Base-by-base conservation (phyloP, 2,113 vertebrate species). In the Vicugna pacos region DNA sequence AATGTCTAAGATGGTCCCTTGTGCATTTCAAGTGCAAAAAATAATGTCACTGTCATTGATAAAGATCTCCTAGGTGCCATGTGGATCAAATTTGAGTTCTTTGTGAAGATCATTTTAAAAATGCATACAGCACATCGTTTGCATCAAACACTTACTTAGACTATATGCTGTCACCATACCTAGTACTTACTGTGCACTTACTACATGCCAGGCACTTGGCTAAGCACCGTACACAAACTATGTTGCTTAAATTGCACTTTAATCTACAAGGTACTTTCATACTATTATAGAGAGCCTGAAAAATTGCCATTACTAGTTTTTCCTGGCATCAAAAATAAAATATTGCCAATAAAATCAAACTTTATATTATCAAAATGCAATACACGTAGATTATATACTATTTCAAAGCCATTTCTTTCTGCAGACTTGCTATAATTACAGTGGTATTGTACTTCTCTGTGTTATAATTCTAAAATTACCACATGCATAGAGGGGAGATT, bases 401-500 rank as follows among this genome's bases (percentile, higher is more conserved):
- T 81, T 82, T 93, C 50, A 52, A 94, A 95, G 82, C 54, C 76
- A 30, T 89, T 91, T 92, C 88, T 90, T 96, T 95, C 93, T 72
- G 67, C 72, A 85, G 93, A 91, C 89, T 96, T 89, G 86, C 52
- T 38, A 9, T 94, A 93, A 93, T 96, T 93, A 54, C 50, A n/a
- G 46, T 48, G n/a, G 82, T 24, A 72, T 97, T 92, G 62, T 89
- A 88, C 56, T 82, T 85, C 52, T 86, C n/a, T 32, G 17, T 67
- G 86, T 96, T 92, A 65, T 91, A 87, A 92, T 97, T 97, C 79
- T 81, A 35, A 96, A 96, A 97, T 95, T 96, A 77, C 85, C 70
- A 28, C 48, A 81, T 75, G 72, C 77, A 65, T 12, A 20, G 73
- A 87, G 69, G 77, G 85, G 89, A 84, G 92, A 93, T 89, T 77